Conservation (phyloP, 2,113 vertebrate species). For the Leucopsar rothschildi region DNA sequence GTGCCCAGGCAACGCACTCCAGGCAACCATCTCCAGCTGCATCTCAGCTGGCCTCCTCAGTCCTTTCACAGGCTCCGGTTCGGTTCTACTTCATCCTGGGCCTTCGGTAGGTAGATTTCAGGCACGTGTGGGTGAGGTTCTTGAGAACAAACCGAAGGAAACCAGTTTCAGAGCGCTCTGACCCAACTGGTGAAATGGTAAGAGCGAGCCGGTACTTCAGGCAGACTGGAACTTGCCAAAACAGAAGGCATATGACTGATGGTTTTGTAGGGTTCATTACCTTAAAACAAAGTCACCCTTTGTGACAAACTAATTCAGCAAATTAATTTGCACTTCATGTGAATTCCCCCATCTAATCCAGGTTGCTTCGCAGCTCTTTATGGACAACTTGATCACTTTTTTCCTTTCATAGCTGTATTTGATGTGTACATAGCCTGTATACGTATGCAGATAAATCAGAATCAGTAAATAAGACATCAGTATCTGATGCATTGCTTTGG, state of each 20-base stretch:
- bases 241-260: not conserved
- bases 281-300: not conserved
- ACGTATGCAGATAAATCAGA: accelerated
- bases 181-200: not conserved
- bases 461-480: too few relatives aligned
- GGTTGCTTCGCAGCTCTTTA: not conserved
- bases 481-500: not conserved
- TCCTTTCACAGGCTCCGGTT: not conserved
- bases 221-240: not conserved
- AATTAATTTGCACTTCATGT: not conserved
- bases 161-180: not conserved
- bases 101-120: not conserved
- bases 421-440: not conserved
- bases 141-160: not conserved
- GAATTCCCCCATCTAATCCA: not conserved
- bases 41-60: not conserved
- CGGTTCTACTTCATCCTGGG: not conserved
- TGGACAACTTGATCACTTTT: accelerated
- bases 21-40: not conserved
- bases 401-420: not conserved
- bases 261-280: not conserved
- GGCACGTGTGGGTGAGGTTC: not conserved
- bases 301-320: not conserved
- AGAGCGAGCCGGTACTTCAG: not conserved
- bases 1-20: not conserved